Conservation (phyloP, 2,797 vertebrate genomes). For the Clarias laeviceps region DNA sequence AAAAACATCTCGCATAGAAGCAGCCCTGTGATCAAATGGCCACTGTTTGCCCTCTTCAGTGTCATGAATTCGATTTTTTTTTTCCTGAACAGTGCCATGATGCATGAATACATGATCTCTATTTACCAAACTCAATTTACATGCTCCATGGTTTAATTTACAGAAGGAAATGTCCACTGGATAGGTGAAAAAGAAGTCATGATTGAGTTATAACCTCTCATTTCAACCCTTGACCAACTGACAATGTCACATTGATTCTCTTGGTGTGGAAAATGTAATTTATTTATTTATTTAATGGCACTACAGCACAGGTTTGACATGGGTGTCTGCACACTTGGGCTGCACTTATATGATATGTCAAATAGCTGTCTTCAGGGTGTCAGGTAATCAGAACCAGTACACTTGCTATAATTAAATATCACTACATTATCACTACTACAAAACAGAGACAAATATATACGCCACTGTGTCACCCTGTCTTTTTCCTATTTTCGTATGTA, state of each 20-base stretch:
- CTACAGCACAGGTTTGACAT: no score
- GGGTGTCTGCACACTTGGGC: no score
- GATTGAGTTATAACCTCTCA: conserved; percentile 31
- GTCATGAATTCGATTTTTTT: not conserved
- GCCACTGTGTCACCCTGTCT: no score
- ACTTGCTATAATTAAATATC: no score
- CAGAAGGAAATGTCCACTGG: conserved; percentile 21
- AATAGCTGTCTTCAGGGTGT: no score
- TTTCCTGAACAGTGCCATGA: conserved; percentile 6
- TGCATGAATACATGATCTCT: not conserved
- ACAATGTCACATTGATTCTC: conserved; percentile 20
- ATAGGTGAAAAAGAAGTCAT: conserved; percentile 13
- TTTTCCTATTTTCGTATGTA: no score
- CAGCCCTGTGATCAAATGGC: not conserved
- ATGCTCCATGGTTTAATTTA: conserved; percentile 16
- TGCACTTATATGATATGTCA: no score
- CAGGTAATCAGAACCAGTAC: no score
- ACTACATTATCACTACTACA: no score
- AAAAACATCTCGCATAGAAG: not conserved
- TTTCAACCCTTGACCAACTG: not conserved
- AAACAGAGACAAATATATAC: no score
- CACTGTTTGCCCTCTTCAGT: not conserved
- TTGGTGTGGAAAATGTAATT: not conserved
- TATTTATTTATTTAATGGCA: conserved; percentile 11
- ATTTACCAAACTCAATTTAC: not conserved